A percentile compares a stretch with the other conserved stretches of the same genome.
Conservation (phyloP, 1,140 invertebrate species). For the Ladona fulva region DNA sequence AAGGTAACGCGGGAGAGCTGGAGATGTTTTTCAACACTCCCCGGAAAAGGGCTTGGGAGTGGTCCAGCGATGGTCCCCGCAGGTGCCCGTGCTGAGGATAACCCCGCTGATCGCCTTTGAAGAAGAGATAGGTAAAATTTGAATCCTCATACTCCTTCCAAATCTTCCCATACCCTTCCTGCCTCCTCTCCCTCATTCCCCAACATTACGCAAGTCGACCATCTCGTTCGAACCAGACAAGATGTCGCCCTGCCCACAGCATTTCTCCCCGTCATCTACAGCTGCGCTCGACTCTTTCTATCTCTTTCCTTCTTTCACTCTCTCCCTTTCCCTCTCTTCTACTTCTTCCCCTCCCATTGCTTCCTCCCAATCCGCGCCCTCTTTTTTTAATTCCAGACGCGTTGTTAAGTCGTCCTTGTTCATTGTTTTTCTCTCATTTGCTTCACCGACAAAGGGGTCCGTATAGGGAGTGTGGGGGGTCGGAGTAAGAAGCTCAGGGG, state of each 20-base stretch:
- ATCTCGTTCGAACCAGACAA: not conserved
- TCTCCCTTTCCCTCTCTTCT: not conserved
- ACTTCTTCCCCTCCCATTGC: not conserved
- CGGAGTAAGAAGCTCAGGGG: too few species aligned
- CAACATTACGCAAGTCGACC: not conserved
- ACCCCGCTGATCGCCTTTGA: not conserved
- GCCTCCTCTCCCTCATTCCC: not conserved
- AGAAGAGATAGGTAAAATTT: too few species aligned
- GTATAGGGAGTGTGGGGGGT: too few species aligned
- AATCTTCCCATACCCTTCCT: not conserved
- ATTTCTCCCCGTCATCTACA: slow-evolving; percentile 3
- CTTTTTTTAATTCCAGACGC: not conserved
- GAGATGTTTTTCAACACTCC: not conserved
- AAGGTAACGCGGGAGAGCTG: not conserved
- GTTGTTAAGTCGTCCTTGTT: not conserved
- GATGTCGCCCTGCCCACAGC: not conserved
- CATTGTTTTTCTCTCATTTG: slow-evolving; percentile 2
- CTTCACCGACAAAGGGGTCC: not conserved
- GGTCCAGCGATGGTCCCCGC: not conserved
- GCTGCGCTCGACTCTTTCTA: not conserved
- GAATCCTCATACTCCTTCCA: not conserved
- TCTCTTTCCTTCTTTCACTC: not conserved
- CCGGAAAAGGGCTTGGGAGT: not conserved
- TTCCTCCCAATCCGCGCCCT: not conserved
- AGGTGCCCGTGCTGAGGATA: too few species aligned